Conservation (phyloP, 2,888 invertebrate species). For the Rhingia campestris region DNA sequence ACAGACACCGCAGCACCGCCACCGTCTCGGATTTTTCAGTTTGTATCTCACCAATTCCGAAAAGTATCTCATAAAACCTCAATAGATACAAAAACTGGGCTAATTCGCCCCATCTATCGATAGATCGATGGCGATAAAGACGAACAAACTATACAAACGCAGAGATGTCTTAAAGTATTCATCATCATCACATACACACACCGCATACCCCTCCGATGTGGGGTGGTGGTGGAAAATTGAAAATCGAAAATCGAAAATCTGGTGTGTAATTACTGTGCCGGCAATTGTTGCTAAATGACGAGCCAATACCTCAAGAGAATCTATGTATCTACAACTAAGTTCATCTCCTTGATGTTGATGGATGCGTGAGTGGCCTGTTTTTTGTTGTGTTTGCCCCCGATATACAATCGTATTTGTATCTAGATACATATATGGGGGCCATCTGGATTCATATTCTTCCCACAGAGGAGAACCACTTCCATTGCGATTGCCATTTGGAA, state of each 20-base stretch:
- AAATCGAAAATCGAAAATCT: constrained; percentile 13
- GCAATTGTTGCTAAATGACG: constrained; percentile 50
- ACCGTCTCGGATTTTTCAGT: constrained; percentile 16
- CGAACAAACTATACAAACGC: constrained; percentile 20
- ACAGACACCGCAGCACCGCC: constrained; percentile 46
- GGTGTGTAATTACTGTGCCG: constrained; percentile 37
- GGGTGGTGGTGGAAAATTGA: too few species aligned
- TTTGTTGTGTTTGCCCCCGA: constrained; percentile 16
- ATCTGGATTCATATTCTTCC: constrained; percentile 54
- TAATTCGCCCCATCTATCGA: constrained; percentile 52
- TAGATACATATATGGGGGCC: constrained; percentile 8
- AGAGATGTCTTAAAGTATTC: constrained; percentile 24
- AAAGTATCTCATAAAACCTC: constrained; percentile 56
- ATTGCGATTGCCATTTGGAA: constrained; percentile 1
- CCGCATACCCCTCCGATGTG: too few species aligned
- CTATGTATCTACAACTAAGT: constrained; percentile 8
- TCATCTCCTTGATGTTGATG: constrained; percentile 66
- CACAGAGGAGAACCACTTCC: not conserved
- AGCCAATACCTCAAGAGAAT: constrained; percentile 59
- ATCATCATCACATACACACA: constrained; percentile 16
- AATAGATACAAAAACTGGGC: constrained; percentile 59
- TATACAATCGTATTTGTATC: not conserved
- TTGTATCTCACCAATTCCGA: constrained; percentile 14
- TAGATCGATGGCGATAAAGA: constrained; percentile 7
- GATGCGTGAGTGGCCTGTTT: constrained; percentile 67